These are phyloP conservation scores for Cyphomyrus plagiostoma DNA, from an alignment of 2,113 vertebrate genomes.

Conservation along the genomic window DNA sequence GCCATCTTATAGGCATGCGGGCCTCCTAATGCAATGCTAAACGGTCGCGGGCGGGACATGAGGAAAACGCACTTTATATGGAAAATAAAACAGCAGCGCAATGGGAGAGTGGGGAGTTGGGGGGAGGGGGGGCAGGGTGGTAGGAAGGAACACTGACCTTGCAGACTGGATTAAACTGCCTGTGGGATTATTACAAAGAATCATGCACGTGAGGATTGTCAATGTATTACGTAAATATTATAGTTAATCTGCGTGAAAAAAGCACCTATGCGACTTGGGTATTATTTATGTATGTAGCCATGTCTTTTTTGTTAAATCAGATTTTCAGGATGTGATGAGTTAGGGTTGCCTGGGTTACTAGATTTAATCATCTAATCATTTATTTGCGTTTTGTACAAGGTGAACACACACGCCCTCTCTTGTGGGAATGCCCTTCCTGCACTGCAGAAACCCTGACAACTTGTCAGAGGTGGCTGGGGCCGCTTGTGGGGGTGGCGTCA, in stretches of 20 bases:
- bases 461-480: not conserved
- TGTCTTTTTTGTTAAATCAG: not conserved
- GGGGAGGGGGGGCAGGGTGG: conserved; percentile 24
- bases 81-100: conserved; percentile 16
- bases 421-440: not conserved
- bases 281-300: not conserved
- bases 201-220: not conserved
- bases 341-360: not conserved
- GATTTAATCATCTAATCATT: not conserved
- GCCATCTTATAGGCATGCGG: conserved; percentile 68
- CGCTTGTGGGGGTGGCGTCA: not conserved
- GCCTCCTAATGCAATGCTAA: conserved; percentile 76
- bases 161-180: conserved; percentile 66
- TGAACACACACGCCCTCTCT: not conserved
- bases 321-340: not conserved
- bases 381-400: not conserved
- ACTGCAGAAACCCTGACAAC: not conserved
- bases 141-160: conserved; percentile 38
- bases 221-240: not conserved
- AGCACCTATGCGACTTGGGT: not conserved
- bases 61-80: conserved; percentile 17
- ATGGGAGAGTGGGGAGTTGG: not conserved
- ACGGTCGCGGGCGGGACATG: conserved; percentile 64
- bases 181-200: conserved; percentile 13
- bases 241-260: conserved; percentile 3